Percentiles rank a stretch among this genome's conserved stretches.
Evolutionary conservation across 2,888 invertebrate species (phyloP).

Genomic region (Oscheius sp.): DNA sequence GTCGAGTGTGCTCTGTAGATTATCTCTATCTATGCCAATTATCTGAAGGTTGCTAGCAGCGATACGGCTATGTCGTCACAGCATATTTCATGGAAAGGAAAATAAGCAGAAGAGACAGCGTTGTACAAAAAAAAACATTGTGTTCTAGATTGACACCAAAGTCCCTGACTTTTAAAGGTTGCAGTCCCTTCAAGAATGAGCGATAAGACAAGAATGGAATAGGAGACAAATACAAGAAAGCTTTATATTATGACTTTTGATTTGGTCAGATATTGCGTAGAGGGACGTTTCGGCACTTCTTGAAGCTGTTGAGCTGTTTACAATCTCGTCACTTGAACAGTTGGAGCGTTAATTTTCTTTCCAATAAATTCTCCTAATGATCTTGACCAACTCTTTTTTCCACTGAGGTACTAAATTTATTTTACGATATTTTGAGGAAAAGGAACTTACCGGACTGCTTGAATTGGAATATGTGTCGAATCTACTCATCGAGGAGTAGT

Average conservation of each 20-base stretch:
- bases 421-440: background rate
- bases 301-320: background rate
- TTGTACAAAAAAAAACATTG: no score
- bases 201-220: no score
- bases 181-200: no score
- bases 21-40: no score
- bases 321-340: constrained; percentile 30
- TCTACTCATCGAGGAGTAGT: constrained; percentile 36
- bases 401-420: constrained; percentile 20
- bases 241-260: constrained; percentile 9
- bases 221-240: no score
- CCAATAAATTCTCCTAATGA: constrained; percentile 32
- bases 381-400: constrained; percentile 34
- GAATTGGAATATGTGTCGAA: constrained; percentile 27
- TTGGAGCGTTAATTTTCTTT: constrained; percentile 22
- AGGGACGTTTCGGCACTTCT: background rate
- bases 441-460: constrained; percentile 9
- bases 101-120: no score
- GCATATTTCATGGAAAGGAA: no score
- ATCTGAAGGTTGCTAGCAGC: no score
- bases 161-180: no score
- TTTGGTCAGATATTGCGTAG: constrained; percentile 4
- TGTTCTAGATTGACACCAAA: no score
- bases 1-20: no score
- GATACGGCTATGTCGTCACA: no score